phyloP scores from a whole-genome alignment of 2,888 invertebrate genomes.

The Rosalia funebris region DNA sequence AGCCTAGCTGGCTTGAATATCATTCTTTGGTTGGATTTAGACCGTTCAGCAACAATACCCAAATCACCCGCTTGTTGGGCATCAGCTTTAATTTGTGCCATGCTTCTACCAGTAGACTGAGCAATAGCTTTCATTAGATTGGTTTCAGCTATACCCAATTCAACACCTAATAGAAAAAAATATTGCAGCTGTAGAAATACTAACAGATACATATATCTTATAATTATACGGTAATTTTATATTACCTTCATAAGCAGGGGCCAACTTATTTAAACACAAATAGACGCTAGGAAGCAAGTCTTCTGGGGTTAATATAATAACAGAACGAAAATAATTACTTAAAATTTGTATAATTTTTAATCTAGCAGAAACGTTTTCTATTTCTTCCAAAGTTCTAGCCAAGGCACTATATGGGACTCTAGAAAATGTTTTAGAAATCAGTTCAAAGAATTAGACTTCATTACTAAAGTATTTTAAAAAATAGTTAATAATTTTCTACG shows the following conservation, averaged over 20 bases:
- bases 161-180: conserved; percentile 67
- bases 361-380: conserved; percentile 86
- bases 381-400: conserved; percentile 87
- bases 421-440: conserved; percentile 47
- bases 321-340: conserved; percentile 91
- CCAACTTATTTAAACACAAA: conserved; percentile 93
- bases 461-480: too few relatives aligned
- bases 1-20: conserved; percentile 88
- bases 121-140: conserved; percentile 95
- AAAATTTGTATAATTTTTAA: conserved; percentile 92
- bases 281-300: conserved; percentile 92
- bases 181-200: neutral
- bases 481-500: too few relatives aligned
- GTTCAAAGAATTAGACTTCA: too few relatives aligned
- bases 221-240: too few relatives aligned
- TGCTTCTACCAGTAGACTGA: conserved; percentile 84
- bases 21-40: conserved; percentile 84
- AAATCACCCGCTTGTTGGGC: conserved; percentile 83
- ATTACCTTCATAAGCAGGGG: conserved; percentile 91
- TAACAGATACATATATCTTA: neutral
- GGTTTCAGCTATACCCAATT: conserved; percentile 94
- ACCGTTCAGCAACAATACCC: conserved; percentile 89
- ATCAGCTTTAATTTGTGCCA: conserved; percentile 84
- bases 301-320: conserved; percentile 86
- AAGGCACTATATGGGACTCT: conserved; percentile 94